Conservation (phyloP, 2,113 vertebrate species). For the Pseudonaja textilis region DNA sequence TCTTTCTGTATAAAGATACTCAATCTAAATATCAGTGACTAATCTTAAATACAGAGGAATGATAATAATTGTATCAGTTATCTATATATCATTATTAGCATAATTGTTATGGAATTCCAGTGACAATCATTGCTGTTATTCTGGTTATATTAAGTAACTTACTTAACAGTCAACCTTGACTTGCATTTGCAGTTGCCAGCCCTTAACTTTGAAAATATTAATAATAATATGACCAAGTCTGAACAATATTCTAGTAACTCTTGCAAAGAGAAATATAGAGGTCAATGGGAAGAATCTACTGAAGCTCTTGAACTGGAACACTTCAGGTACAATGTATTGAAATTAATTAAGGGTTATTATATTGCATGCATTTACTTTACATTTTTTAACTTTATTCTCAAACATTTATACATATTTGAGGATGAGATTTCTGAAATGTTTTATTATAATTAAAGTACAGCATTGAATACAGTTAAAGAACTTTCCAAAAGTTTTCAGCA, state of each 20-base stretch:
- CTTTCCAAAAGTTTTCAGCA: background rate
- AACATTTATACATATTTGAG: background rate
- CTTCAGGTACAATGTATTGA: conserved; percentile 75
- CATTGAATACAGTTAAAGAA: background rate
- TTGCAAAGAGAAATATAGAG: conserved; percentile 48
- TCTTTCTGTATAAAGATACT: background rate
- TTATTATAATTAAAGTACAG: background rate
- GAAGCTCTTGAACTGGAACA: conserved; percentile 83
- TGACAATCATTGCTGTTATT: background rate
- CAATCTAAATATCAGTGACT: background rate
- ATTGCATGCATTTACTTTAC: background rate
- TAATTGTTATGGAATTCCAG: background rate
- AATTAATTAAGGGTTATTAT: background rate
- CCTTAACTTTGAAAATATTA: conserved; percentile 64
- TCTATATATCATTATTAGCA: background rate
- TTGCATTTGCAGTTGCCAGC: conserved; percentile 71
- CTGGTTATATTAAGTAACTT: background rate
- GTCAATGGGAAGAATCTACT: conserved; percentile 61
- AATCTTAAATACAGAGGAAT: background rate
- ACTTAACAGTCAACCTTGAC: background rate
- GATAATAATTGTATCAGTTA: background rate
- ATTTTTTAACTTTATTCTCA: background rate
- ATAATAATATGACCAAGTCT: conserved; percentile 60
- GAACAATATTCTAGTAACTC: conserved; percentile 49
- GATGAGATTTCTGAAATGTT: background rate